Base-by-base conservation (phyloP, 2,797 vertebrate genomes). In the Oreonectes daqikongensis region DNA sequence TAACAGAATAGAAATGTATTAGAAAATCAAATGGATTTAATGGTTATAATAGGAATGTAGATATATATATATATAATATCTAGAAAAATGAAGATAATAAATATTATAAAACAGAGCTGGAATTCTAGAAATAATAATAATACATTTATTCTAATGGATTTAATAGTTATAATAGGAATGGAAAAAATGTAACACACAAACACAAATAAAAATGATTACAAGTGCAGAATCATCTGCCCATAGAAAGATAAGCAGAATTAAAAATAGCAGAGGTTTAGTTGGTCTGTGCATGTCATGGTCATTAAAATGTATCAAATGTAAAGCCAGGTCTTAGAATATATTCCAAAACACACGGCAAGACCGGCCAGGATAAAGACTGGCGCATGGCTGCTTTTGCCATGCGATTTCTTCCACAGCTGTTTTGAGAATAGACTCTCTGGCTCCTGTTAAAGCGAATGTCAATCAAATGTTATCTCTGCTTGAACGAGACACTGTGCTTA, bases 271-370 rank as follows among this genome's bases (percentile, higher is more conserved):
- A 79, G 87, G 82, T 88, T 83, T 74, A 69, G 75, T 81, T 79
- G 81, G 80, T 81, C 88, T 73, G 82, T 84, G 80, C 71, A 79
- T 78, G 80, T 69, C 82, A 86, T 79, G 86, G 87, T 89, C 84
- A 92, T 90, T 90, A 90, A 81, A 92, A 91, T 88, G 84, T 88
- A 89, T 92, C 90, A 91, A 89, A 92, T 89, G 87, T 81, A 83
- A 85, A 82, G 84, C 88, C 90, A 90, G 82, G 83, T 87, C 85
- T 89, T 86, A 79, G 83, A 86, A 89, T 85, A 84, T 80, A 88
- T 89, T 89, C 88, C 88, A 90, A 81, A 83, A 87, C n/a, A 76
- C 50, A 72, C 86, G 80, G 89, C 81, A 85, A 87, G 87, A 72
- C 32, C 60, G 69, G 64, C 69, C 76, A 82, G 84, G 88, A 90